Evolutionary conservation across 2,113 vertebrate species (phyloP).

Genomic region (Glaucomys volans): DNA sequence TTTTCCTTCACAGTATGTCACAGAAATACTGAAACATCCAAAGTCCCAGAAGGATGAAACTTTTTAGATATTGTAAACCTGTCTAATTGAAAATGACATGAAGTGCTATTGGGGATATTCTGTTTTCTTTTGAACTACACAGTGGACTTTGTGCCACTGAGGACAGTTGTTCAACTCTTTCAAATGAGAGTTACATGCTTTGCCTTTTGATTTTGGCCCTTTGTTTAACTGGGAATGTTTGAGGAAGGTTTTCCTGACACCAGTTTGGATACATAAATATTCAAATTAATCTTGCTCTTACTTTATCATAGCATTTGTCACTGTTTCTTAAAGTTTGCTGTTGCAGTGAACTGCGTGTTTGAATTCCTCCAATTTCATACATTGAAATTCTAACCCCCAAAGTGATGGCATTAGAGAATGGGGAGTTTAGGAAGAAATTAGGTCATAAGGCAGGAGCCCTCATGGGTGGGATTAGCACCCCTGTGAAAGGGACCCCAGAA

Average conservation of each 20-base stretch:
- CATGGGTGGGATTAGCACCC: background rate
- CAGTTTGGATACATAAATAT: background rate
- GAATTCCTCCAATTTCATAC: background rate
- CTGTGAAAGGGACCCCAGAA: background rate
- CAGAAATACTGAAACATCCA: background rate
- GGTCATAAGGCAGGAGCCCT: background rate
- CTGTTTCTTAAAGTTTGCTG: background rate
- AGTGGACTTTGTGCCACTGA: background rate
- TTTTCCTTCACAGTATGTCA: background rate
- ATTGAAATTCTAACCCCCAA: background rate
- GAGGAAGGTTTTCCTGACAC: background rate
- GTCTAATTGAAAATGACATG: background rate
- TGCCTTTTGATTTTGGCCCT: conserved; percentile 16
- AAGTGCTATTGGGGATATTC: background rate
- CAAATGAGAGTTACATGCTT: background rate
- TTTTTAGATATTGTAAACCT: background rate
- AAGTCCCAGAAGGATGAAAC: background rate
- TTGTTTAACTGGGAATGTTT: background rate
- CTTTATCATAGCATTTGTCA: background rate
- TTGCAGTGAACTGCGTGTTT: background rate
- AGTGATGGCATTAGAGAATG: background rate
- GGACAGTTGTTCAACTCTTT: background rate
- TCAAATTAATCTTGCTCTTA: background rate
- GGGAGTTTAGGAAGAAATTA: background rate
- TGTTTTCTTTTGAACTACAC: background rate